Evolutionary conservation across 37 sponge, comb jelly and placozoan species (phyloP).

Genomic region (Agelas oroides): DNA sequence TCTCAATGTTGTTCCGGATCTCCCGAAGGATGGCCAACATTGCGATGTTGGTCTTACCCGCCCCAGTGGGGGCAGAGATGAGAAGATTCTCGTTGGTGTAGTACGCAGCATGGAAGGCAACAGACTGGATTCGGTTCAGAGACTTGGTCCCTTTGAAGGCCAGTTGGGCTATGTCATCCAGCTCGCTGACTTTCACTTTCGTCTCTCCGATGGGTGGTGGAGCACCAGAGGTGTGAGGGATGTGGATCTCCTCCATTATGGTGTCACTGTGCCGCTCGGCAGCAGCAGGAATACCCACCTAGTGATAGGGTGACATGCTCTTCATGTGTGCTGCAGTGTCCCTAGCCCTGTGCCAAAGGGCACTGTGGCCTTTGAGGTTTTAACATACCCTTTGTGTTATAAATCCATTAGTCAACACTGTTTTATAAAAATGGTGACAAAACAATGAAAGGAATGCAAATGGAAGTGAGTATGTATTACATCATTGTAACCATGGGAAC

Average conservation of each 20-base stretch:
- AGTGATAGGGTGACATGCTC: too few species aligned
- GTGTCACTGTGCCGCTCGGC: slow-evolving; percentile 39
- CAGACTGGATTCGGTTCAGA: slow-evolving; percentile 93
- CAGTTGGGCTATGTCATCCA: slow-evolving; percentile 75
- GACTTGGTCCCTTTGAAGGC: slow-evolving; percentile 80
- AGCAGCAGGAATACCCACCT: slow-evolving; percentile 68
- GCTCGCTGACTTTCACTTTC: slow-evolving; percentile 49
- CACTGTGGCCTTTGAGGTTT: too few species aligned
- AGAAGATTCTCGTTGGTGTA: slow-evolving; percentile 95
- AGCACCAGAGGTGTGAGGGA: slow-evolving; percentile 71
- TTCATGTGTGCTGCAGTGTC: too few species aligned
- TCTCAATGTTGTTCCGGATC: slow-evolving; percentile 80
- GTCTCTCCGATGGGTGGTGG: slow-evolving; percentile 74
- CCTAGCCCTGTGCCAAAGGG: too few species aligned
- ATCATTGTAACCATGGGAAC: too few species aligned
- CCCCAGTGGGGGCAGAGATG: slow-evolving; percentile 97
- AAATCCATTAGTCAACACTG: too few species aligned
- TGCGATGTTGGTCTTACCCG: slow-evolving; percentile 99
- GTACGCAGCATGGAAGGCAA: slow-evolving; percentile 90
- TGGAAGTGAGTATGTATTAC: too few species aligned
- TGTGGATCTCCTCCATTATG: slow-evolving; percentile 80
- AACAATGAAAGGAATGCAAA: too few species aligned
- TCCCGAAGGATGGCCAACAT: slow-evolving; percentile 87
- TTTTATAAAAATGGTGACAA: too few species aligned
- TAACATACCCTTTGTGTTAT: too few species aligned